Percentiles rank a stretch among this genome's conserved stretches.
These are phyloP conservation scores for Engraulis encrasicolus DNA, from an alignment of 2,113 vertebrate species.

Conservation along the genomic window DNA sequence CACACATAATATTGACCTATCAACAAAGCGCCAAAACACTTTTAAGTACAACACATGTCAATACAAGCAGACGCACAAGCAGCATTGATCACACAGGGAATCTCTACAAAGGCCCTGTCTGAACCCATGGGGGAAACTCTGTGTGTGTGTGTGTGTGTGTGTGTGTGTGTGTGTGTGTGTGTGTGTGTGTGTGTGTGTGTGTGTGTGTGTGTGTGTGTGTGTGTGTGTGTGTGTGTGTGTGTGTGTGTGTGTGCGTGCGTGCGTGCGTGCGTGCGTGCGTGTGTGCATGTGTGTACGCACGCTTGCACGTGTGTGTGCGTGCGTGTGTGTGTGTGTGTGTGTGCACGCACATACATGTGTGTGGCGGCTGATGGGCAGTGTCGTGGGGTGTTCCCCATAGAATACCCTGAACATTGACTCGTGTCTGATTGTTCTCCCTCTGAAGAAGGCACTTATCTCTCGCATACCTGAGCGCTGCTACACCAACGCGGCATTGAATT, in stretches of 20 bases:
- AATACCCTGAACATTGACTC: no score
- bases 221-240: slow-evolving; percentile 7
- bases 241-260: background rate
- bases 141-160: background rate
- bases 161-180: background rate
- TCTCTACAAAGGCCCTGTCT: slow-evolving; percentile 53
- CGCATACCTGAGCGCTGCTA: no score
- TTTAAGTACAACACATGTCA: slow-evolving; percentile 63
- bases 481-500: no score
- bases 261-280: slow-evolving; percentile 6
- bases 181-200: slow-evolving; percentile 11
- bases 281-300: background rate
- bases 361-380: background rate
- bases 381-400: no score
- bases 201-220: background rate
- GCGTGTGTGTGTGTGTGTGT: background rate
- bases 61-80: slow-evolving; percentile 50
- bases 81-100: slow-evolving; percentile 60
- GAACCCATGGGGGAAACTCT: background rate
- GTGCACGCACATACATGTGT: background rate
- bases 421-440: no score
- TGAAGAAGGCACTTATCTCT: no score
- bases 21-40: slow-evolving; percentile 55
- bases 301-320: background rate
- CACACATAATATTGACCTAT: slow-evolving; percentile 50